phyloP scores from a whole-genome alignment of 2,888 invertebrate genomes.

The Axea sp. region DNA sequence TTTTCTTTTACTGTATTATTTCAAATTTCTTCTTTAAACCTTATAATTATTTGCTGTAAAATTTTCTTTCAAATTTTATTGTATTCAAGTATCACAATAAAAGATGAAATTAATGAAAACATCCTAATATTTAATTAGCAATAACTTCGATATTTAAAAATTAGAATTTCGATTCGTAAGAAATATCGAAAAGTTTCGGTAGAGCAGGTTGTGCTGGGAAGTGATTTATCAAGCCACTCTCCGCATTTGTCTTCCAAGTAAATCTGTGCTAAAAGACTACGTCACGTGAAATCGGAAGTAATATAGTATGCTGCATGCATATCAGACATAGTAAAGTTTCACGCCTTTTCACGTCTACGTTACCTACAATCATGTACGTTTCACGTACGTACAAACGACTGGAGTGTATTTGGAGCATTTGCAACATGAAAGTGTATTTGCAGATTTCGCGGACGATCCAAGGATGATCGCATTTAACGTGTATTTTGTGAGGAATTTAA shows the following conservation, averaged over 20 bases:
- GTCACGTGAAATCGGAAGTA: conserved; percentile 64
- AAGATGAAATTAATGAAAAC: too few relatives aligned
- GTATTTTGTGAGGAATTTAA: conserved; percentile 39
- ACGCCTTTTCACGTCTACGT: conserved; percentile 53
- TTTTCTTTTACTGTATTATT: too few relatives aligned
- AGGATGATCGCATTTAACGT: conserved; percentile 35
- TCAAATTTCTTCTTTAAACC: too few relatives aligned
- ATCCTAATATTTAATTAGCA: too few relatives aligned
- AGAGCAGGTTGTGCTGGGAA: conserved; percentile 51
- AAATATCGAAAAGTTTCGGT: conserved; percentile 13
- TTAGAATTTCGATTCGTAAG: conserved; percentile 12
- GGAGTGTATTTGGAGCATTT: conserved; percentile 10
- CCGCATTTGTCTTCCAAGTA: conserved; percentile 62
- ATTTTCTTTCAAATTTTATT: too few relatives aligned
- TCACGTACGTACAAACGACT: background rate
- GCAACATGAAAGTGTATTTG: conserved; percentile 15
- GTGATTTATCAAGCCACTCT: conserved; percentile 61
- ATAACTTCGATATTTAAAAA: too few relatives aligned
- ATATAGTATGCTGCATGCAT: conserved; percentile 63
- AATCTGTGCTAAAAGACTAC: conserved; percentile 63
- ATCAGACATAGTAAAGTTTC: conserved; percentile 57
- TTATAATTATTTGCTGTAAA: too few relatives aligned
- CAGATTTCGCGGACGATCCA: conserved; percentile 31
- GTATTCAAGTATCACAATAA: too few relatives aligned
- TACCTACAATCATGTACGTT: conserved; percentile 37